These are phyloP conservation scores for Ormyrus thymus DNA, from an alignment of 2,888 invertebrate species.

Conservation along the genomic window DNA sequence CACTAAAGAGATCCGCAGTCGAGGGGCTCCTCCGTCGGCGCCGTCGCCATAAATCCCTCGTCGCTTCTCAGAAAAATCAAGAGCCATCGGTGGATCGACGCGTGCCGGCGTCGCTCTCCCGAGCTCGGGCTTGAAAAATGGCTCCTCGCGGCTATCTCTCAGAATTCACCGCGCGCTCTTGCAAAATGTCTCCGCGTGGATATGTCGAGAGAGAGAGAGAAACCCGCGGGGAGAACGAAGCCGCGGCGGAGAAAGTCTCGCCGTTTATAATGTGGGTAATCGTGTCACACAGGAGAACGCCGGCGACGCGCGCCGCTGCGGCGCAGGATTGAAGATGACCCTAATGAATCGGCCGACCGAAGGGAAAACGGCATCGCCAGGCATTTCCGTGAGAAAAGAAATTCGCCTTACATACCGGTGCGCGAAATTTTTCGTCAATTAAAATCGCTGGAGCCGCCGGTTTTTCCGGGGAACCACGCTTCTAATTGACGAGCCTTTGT, in stretches of 20 bases:
- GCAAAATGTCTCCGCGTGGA: neutral
- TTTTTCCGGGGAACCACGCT: neutral
- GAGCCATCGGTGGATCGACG: too few species aligned
- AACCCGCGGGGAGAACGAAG: neutral
- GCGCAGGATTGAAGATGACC: conserved; percentile 49
- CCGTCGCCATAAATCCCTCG: too few species aligned
- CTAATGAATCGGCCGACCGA: conserved; percentile 47
- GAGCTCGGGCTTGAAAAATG: neutral
- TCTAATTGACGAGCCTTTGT: neutral
- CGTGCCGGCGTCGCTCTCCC: too few species aligned
- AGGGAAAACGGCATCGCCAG: neutral
- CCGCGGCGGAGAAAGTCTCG: conserved; percentile 44
- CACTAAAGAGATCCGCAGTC: too few species aligned
- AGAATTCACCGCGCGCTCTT: neutral
- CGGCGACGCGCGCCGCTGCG: neutral
- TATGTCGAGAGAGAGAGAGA: neutral
- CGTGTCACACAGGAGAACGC: conserved; percentile 41
- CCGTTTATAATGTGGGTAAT: conserved; percentile 53
- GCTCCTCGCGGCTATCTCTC: neutral
- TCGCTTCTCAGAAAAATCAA: too few species aligned
- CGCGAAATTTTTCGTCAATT: conserved; percentile 42
- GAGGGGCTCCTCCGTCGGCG: too few species aligned
- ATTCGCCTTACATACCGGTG: conserved; percentile 26
- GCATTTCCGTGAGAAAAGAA: conserved; percentile 56
- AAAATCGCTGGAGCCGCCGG: conserved; percentile 17